Percentiles rank a stretch among this genome's conserved stretches.
Evolutionary conservation across 2,888 invertebrate genomes (phyloP).

Genomic region (Coleophora flavipennella): DNA sequence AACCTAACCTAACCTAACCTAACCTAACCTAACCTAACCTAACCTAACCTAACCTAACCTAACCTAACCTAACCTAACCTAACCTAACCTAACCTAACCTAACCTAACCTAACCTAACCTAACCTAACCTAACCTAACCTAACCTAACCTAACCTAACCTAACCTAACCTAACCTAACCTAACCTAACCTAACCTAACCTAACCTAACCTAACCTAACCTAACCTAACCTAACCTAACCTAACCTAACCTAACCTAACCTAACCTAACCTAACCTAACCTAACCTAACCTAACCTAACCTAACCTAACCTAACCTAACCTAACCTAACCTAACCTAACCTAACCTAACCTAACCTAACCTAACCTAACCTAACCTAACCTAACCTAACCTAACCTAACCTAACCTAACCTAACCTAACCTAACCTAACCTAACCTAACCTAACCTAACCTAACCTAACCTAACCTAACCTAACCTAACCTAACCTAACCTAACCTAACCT

Average conservation of each 20-base stretch:
- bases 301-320: constrained; percentile 11
- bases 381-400: constrained; percentile 19
- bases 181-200: constrained; percentile 14
- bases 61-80: constrained; percentile 10
- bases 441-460: constrained; percentile 14
- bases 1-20: constrained; percentile 13
- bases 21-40: constrained; percentile 13
- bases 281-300: constrained; percentile 13
- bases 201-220: constrained; percentile 13
- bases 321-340: constrained; percentile 14
- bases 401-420: constrained; percentile 17
- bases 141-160: constrained; percentile 13
- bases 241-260: constrained; percentile 15
- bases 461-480: constrained; percentile 13
- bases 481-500: constrained; percentile 16
- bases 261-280: constrained; percentile 17
- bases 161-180: constrained; percentile 10
- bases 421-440: constrained; percentile 15
- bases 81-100: constrained; percentile 13
- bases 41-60: constrained; percentile 11
- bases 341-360: constrained; percentile 18
- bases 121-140: constrained; percentile 9
- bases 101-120: constrained; percentile 10
- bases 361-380: constrained; percentile 18
- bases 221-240: constrained; percentile 17